These are phyloP conservation scores for Brachionus manjavacas DNA, from an alignment of 1,140 invertebrate genomes.

Conservation along the genomic window DNA sequence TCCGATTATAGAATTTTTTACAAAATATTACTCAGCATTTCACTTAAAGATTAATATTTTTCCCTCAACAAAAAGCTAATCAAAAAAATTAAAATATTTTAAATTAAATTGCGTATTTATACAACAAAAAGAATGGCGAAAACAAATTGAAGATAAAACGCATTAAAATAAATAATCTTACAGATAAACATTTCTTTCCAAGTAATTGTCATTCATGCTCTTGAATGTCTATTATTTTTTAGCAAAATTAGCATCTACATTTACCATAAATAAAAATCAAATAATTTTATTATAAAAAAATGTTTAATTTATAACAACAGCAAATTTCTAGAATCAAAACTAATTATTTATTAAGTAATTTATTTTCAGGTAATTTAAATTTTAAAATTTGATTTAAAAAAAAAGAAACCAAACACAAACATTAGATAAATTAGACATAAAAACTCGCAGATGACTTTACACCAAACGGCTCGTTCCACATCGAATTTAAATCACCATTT, in stretches of 20 bases:
- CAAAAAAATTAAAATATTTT: too few species aligned
- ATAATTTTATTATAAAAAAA: not conserved
- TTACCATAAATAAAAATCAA: not conserved
- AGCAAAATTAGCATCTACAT: not conserved
- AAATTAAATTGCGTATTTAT: too few species aligned
- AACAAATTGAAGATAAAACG: not conserved
- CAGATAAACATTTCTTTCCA: not conserved
- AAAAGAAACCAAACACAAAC: not conserved
- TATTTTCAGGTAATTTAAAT: not conserved
- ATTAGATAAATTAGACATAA: not conserved
- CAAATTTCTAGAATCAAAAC: not conserved
- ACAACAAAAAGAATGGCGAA: too few species aligned
- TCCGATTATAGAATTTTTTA: too few species aligned
- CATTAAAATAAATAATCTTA: not conserved
- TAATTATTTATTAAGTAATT: not conserved
- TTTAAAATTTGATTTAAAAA: not conserved
- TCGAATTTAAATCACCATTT: constrained; percentile 85
- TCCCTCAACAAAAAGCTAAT: too few species aligned
- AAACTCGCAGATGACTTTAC: not conserved
- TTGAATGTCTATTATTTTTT: not conserved
- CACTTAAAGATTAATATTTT: too few species aligned
- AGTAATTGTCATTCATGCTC: not conserved
- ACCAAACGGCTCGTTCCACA: constrained; percentile 91
- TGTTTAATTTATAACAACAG: not conserved
- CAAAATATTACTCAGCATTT: too few species aligned